phyloP scores from a whole-genome alignment of 2,888 invertebrate genomes.

The Chalcis sispes region DNA sequence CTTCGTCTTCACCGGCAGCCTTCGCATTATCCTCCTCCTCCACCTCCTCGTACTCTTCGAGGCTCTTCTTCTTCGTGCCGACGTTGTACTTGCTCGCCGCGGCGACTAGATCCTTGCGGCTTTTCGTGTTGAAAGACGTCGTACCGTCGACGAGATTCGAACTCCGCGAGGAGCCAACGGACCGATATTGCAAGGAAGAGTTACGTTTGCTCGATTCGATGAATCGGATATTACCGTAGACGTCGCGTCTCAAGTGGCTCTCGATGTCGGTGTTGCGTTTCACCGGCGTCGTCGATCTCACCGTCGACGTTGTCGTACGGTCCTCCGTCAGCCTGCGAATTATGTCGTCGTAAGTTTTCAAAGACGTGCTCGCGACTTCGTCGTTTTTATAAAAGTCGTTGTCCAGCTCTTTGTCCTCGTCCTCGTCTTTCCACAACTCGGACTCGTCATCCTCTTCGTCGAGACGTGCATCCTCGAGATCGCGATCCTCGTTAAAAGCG shows the following conservation, averaged over 20 bases:
- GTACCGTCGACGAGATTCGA: constrained; percentile 35
- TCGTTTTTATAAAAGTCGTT: constrained; percentile 66
- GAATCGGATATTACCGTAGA: constrained; percentile 62
- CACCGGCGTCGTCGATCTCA: constrained; percentile 54
- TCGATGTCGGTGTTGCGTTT: constrained; percentile 64
- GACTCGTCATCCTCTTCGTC: constrained; percentile 60
- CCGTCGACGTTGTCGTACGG: constrained; percentile 61
- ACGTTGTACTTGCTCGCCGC: background rate
- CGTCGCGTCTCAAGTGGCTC: constrained; percentile 65
- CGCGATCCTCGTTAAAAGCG: constrained; percentile 55
- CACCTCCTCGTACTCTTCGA: constrained; percentile 61
- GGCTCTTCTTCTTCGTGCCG: constrained; percentile 52
- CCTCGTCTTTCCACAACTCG: constrained; percentile 44
- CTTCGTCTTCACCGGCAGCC: constrained; percentile 64
- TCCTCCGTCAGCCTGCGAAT: constrained; percentile 69
- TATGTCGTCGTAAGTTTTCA: constrained; percentile 72
- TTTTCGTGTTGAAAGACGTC: background rate
- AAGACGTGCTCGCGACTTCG: constrained; percentile 60
- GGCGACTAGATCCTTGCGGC: constrained; percentile 5
- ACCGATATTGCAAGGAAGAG: background rate
- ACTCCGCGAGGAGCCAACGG: background rate
- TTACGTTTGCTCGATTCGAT: constrained; percentile 62
- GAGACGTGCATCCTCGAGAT: constrained; percentile 25
- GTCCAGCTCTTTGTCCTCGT: constrained; percentile 61
- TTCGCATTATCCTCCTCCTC: constrained; percentile 69